Percentiles rank a stretch among this genome's conserved stretches.
Conservation (phyloP, 2,888 invertebrate genomes). For the Heliconius sara region DNA sequence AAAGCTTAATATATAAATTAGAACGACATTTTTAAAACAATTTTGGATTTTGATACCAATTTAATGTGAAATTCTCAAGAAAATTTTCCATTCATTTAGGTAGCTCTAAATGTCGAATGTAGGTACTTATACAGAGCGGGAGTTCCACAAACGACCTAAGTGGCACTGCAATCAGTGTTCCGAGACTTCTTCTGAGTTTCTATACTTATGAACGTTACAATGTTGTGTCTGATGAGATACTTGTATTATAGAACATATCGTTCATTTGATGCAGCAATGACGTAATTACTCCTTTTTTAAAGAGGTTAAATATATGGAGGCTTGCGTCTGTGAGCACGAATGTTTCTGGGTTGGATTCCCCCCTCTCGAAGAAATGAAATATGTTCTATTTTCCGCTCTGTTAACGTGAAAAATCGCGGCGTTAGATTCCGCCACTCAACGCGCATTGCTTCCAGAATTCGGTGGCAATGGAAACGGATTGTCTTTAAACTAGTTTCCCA, state of each 20-base stretch:
- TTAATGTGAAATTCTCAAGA: not conserved
- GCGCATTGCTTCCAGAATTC: no score
- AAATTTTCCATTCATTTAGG: constrained; percentile 11
- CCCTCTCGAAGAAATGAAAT: no score
- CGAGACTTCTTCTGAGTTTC: constrained; percentile 18
- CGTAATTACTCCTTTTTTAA: no score
- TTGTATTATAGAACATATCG: not conserved
- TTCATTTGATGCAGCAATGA: no score
- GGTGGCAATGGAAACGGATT: no score
- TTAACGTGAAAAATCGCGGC: no score
- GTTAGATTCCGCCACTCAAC: no score
- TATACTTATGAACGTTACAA: constrained; percentile 6
- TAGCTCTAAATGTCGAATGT: constrained; percentile 17
- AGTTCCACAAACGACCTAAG: constrained; percentile 32
- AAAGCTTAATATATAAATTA: not conserved
- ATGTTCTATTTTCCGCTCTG: no score
- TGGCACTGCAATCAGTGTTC: constrained; percentile 35
- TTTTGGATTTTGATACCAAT: not conserved
- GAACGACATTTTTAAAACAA: not conserved
- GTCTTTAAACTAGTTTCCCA: no score
- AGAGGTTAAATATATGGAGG: no score
- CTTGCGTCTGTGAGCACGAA: no score
- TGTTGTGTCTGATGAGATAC: constrained; percentile 23
- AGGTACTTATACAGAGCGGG: constrained; percentile 20
- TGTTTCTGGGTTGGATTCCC: no score